A percentile compares a stretch with the other conserved stretches of the same genome.
These are phyloP conservation scores for Melanchra persicariae DNA, from an alignment of 2,888 invertebrate genomes.

Conservation along the genomic window DNA sequence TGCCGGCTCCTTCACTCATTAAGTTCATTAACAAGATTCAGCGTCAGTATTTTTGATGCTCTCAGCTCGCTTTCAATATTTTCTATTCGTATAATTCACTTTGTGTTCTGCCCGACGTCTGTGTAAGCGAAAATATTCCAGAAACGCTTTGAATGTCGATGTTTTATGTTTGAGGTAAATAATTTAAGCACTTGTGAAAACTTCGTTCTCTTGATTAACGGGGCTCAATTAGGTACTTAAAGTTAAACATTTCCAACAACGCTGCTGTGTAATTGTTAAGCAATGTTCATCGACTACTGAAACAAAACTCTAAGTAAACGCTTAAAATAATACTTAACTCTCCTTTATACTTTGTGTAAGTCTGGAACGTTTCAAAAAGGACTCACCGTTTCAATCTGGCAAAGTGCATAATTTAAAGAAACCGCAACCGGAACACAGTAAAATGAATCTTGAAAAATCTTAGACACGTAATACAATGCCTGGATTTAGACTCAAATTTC, in stretches of 20 bases:
- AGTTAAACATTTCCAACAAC: constrained; percentile 84
- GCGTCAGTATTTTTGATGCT: constrained; percentile 87
- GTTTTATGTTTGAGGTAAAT: constrained; percentile 89
- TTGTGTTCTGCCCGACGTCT: constrained; percentile 82
- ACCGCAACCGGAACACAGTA: constrained; percentile 70
- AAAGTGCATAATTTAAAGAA: constrained; percentile 83
- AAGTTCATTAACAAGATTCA: constrained; percentile 88
- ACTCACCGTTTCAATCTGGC: constrained; percentile 78
- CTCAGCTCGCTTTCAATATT: constrained; percentile 84
- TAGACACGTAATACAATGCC: constrained; percentile 86
- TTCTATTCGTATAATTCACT: constrained; percentile 85
- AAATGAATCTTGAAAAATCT: constrained; percentile 81
- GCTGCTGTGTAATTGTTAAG: constrained; percentile 82
- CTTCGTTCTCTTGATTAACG: constrained; percentile 88
- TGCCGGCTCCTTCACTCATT: constrained; percentile 86
- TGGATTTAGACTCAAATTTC: constrained; percentile 88
- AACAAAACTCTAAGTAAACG: constrained; percentile 67
- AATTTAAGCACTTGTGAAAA: constrained; percentile 89
- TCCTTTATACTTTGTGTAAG: constrained; percentile 55
- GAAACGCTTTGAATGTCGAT: constrained; percentile 87
- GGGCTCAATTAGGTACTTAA: constrained; percentile 87
- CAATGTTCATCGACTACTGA: constrained; percentile 74
- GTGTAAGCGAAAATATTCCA: constrained; percentile 86
- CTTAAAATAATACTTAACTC: constrained; percentile 63
- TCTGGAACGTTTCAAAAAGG: constrained; percentile 65